These are phyloP conservation scores for Sorex fumeus DNA, from an alignment of 2,113 vertebrate genomes.

Conservation along the genomic window DNA sequence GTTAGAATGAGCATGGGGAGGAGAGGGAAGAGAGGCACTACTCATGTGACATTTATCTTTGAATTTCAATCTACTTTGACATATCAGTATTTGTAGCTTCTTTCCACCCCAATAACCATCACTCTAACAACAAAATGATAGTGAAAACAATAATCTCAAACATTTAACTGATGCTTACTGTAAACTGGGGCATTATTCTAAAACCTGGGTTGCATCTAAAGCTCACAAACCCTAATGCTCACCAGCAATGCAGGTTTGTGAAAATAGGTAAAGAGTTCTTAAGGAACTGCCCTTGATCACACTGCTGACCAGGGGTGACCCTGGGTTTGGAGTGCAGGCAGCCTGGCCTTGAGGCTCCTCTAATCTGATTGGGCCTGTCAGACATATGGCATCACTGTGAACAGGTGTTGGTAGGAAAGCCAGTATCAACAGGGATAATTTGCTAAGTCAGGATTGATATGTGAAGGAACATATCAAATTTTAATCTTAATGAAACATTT, in stretches of 20 bases:
- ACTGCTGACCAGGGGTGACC: not conserved
- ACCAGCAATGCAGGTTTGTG: not conserved
- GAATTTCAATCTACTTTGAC: constrained; percentile 1
- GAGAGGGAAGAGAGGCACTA: too few species aligned
- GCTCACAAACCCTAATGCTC: not conserved
- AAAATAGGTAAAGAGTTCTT: not conserved
- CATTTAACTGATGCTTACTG: not conserved
- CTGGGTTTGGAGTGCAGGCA: not conserved
- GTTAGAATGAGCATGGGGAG: not conserved
- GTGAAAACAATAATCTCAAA: not conserved
- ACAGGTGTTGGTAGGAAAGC: constrained; percentile 19
- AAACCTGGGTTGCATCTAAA: not conserved
- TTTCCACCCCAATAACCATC: not conserved
- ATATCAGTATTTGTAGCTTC: not conserved
- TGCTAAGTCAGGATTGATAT: constrained; percentile 5
- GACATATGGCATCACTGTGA: not conserved
- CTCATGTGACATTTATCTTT: not conserved
- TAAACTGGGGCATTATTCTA: not conserved
- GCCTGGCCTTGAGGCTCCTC: not conserved
- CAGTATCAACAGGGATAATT: not conserved
- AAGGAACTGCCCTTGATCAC: not conserved
- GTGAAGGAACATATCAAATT: constrained; percentile 22
- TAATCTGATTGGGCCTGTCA: constrained; percentile 1
- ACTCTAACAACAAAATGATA: not conserved
- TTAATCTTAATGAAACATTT: not conserved